Percentiles rank a stretch among this genome's conserved stretches.
phyloP scores from a whole-genome alignment of 2,888 invertebrate genomes.

The Microplitis manilae region DNA sequence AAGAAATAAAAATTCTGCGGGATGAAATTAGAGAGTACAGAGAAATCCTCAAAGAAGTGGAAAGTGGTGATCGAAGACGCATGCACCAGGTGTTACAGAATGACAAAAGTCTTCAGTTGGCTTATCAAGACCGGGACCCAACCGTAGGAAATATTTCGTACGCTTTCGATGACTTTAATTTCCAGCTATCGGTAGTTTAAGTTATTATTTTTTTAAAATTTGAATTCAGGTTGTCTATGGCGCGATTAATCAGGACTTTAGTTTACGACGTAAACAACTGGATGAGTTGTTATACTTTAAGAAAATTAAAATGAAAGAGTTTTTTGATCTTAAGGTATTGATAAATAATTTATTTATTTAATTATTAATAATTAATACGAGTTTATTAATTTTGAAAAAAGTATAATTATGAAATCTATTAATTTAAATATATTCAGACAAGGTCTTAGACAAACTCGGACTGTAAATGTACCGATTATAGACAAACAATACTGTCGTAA shows the following conservation, averaged over 20 bases:
- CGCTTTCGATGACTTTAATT: slow-evolving; percentile 6
- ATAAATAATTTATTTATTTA: not conserved
- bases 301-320: slow-evolving; percentile 75
- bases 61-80: slow-evolving; percentile 76
- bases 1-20: slow-evolving; percentile 75
- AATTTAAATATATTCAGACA: too few relatives aligned
- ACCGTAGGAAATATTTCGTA: slow-evolving; percentile 57
- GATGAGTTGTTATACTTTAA: slow-evolving; percentile 77
- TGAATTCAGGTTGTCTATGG: slow-evolving; percentile 75
- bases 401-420: too few relatives aligned
- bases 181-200: not conserved
- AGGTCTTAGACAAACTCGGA: too few relatives aligned
- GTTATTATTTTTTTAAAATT: not conserved
- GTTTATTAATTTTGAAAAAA: too few relatives aligned
- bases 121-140: slow-evolving; percentile 72
- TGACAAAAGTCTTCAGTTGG: slow-evolving; percentile 75
- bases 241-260: slow-evolving; percentile 77
- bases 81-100: slow-evolving; percentile 76
- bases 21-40: slow-evolving; percentile 75
- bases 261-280: slow-evolving; percentile 76
- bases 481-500: too few relatives aligned
- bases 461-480: too few relatives aligned
- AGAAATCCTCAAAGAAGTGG: slow-evolving; percentile 75
- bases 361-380: too few relatives aligned
- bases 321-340: slow-evolving; percentile 76